Evolutionary conservation across 2,888 invertebrate genomes (phyloP), one percentile per base, ranked within the genome.

Genomic region (Drosophila macrospina): DNA sequence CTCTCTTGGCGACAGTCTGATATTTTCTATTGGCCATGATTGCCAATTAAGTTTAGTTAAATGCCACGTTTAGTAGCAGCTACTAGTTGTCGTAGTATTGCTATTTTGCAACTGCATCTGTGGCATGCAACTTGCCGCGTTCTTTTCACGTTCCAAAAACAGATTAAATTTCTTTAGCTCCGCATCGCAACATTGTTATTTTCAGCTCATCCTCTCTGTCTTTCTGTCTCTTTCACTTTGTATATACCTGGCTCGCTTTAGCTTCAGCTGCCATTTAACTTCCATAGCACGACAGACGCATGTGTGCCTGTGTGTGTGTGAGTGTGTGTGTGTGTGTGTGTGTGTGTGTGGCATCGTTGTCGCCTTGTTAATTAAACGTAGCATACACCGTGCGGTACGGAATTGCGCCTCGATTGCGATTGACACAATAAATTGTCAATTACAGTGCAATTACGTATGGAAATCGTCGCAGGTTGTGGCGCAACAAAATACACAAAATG

Each of bases 371-470:
- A 86, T 86, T 86, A 88, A 86, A 86, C 85, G 88, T 75, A 70
- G 79, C 79, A 78, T 68, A 78, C 79, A 81, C 68, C 78, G 65
- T 76, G 75, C 66, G 74, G 64, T 72, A 59, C 66, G 84, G 77
- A 67, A 77, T 68, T 82, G 80, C 76, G 84, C 80, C 74, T 86
- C 84, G 88, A 82, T 84, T 87, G 81, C 86, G 87, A 89, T 89
- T 87, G 87, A 88, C 89, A 88, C 87, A 86, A 89, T 89, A 88
- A 89, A 87, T 87, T 89, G 87, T 87, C 87, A 89, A 87, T 87
- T 87, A 89, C 86, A 79, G 79, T 80, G 89, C 87, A 87, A 87
- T 87, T 88, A 87, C 86, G 88, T 83, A 86, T 82, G 88, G 88
- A 84, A 89, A 89, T 89, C 78, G 86, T 64, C 67, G 67, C 57